These are phyloP conservation scores for Salticus scenicus DNA, from an alignment of 2,888 invertebrate genomes.

Conservation along the genomic window DNA sequence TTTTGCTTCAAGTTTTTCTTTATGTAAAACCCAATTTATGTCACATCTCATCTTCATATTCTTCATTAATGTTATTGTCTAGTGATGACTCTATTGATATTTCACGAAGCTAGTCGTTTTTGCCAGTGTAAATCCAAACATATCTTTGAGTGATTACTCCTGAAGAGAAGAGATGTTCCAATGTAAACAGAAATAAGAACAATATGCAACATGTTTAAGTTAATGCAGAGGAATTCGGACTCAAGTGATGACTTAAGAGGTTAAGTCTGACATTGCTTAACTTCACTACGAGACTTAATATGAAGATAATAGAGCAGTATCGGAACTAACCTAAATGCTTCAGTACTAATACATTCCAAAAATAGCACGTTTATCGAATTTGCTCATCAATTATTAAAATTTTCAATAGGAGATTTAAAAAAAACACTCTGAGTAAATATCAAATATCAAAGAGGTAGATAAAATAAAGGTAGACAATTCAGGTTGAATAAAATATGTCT, in stretches of 20 bases:
- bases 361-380: background rate
- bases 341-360: background rate
- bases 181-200: background rate
- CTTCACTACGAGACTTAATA: background rate
- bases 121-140: slow-evolving; percentile 40
- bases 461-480: too few species aligned
- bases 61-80: slow-evolving; percentile 12
- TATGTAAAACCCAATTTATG: slow-evolving; percentile 7
- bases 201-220: background rate
- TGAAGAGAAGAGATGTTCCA: background rate
- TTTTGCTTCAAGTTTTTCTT: background rate
- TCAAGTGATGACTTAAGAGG: background rate
- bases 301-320: background rate
- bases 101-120: slow-evolving; percentile 36
- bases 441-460: background rate
- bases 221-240: background rate
- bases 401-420: background rate
- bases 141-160: slow-evolving; percentile 41
- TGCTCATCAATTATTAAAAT: background rate
- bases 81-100: slow-evolving; percentile 9
- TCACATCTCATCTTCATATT: slow-evolving; percentile 12
- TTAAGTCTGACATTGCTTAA: background rate
- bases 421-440: slow-evolving; percentile 13
- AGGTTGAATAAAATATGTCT: too few species aligned
- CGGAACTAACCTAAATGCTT: background rate